Percentiles rank a stretch among this genome's conserved stretches.
Evolutionary conservation across 1,140 invertebrate species (phyloP).

Genomic region (Atta cephalotes): DNA sequence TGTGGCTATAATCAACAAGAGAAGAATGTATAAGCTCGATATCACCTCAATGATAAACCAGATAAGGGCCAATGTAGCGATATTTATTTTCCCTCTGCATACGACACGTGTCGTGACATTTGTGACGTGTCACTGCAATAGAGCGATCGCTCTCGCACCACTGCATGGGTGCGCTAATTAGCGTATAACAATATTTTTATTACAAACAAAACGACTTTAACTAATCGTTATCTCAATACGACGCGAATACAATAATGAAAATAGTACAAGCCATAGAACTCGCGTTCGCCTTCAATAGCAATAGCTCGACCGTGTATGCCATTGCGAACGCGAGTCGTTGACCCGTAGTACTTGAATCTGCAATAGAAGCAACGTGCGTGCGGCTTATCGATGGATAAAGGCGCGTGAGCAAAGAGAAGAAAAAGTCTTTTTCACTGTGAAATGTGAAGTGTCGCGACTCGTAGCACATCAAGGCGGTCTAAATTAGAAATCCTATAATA

Average conservation of each 20-base stretch:
- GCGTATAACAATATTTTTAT: constrained; percentile 29
- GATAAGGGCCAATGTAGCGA: not conserved
- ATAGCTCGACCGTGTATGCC: constrained; percentile 36
- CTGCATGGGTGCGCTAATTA: constrained; percentile 34
- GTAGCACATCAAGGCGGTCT: not conserved
- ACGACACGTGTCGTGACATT: constrained; percentile 29
- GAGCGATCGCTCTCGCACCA: not conserved
- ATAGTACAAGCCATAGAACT: constrained; percentile 5
- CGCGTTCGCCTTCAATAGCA: constrained; percentile 4
- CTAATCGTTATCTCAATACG: constrained; percentile 38
- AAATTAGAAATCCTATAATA: not conserved
- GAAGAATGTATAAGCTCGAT: too few relatives aligned
- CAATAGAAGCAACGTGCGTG: constrained; percentile 54
- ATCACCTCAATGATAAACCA: too few relatives aligned
- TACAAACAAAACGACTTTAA: constrained; percentile 30
- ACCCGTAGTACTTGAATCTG: constrained; percentile 56
- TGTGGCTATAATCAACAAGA: too few relatives aligned
- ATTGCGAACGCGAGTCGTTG: constrained; percentile 49
- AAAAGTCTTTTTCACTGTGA: constrained; percentile 26
- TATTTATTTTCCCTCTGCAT: constrained; percentile 30
- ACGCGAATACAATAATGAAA: not conserved
- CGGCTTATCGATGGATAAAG: constrained; percentile 40
- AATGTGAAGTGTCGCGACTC: not conserved
- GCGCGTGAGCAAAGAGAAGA: constrained; percentile 25
- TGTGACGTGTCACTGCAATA: constrained; percentile 1